phyloP scores from a whole-genome alignment of 2,113 vertebrate genomes.

The Larimichthys crocea region DNA sequence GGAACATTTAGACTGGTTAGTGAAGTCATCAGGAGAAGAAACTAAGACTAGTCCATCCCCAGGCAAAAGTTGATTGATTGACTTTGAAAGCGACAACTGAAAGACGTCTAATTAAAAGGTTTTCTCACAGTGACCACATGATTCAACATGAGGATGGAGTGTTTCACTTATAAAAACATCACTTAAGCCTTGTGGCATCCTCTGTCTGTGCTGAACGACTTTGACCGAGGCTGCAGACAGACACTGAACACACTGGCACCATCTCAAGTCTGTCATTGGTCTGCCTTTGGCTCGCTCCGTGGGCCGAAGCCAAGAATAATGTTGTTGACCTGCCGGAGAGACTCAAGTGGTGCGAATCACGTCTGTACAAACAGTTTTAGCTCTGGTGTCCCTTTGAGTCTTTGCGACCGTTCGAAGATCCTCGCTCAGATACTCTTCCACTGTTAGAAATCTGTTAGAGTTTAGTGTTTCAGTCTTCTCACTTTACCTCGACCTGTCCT shows the following conservation, averaged over 20 bases:
- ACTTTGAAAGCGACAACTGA: slow-evolving; percentile 3
- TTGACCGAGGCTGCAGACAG: slow-evolving; percentile 33
- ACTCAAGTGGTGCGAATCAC: slow-evolving; percentile 48
- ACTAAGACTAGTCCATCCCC: neutral
- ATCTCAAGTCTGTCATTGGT: slow-evolving; percentile 58
- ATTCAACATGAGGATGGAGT: neutral
- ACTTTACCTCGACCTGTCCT: slow-evolving; percentile 1
- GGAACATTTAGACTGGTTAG: too few relatives aligned
- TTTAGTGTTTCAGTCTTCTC: slow-evolving; percentile 1
- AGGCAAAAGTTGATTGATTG: neutral
- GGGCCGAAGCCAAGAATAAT: slow-evolving; percentile 69
- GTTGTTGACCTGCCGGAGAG: slow-evolving; percentile 56
- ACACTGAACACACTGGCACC: slow-evolving; percentile 68
- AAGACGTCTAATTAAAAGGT: slow-evolving; percentile 5
- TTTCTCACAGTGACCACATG: slow-evolving; percentile 8
- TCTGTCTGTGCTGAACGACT: slow-evolving; percentile 28
- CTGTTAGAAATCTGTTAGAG: neutral
- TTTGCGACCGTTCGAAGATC: neutral
- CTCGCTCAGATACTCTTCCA: neutral
- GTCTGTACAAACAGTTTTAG: slow-evolving; percentile 62
- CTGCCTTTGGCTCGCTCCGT: slow-evolving; percentile 44
- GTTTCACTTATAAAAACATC: slow-evolving; percentile 29
- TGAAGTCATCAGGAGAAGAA: neutral
- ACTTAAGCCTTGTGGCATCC: slow-evolving; percentile 37
- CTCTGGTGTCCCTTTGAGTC: slow-evolving; percentile 30